These are phyloP conservation scores for Penaeus chinensis DNA, from an alignment of 1,140 invertebrate species.

Conservation along the genomic window DNA sequence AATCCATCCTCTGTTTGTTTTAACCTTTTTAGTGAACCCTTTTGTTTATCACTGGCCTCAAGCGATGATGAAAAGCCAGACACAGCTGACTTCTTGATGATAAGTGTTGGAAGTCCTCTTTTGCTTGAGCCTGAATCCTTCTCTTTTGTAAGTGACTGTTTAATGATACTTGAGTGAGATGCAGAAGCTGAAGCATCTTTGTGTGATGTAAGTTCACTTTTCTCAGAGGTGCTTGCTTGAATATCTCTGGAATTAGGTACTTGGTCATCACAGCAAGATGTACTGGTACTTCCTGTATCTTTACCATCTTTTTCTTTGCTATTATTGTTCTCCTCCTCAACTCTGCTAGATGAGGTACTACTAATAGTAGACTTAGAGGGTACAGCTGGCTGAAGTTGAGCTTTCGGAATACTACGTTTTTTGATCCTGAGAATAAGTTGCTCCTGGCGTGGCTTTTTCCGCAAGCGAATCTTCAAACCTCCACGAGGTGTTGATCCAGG, in stretches of 20 bases:
- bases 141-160: background rate
- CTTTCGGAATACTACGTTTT: background rate
- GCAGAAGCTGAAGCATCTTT: background rate
- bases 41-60: conserved; percentile 30
- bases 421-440: conserved; percentile 36
- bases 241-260: too few relatives aligned
- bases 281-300: background rate
- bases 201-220: background rate
- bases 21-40: background rate
- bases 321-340: conserved; percentile 17
- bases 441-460: conserved; percentile 21
- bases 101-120: conserved; percentile 35
- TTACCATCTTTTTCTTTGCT: background rate
- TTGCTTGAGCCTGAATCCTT: background rate
- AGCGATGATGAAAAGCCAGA: conserved; percentile 45
- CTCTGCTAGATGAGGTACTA: background rate
- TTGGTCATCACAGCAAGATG: too few relatives aligned
- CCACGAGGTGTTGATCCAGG: conserved; percentile 49
- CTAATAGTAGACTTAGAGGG: background rate
- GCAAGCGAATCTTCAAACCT: conserved; percentile 28
- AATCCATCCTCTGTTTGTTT: conserved; percentile 49
- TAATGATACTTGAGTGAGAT: background rate
- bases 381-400: background rate
- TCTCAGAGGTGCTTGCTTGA: background rate
- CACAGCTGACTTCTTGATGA: conserved; percentile 35